Evolutionary conservation across 2,797 vertebrate genomes (phyloP).

Genomic region (Cyclopterus lumpus): DNA sequence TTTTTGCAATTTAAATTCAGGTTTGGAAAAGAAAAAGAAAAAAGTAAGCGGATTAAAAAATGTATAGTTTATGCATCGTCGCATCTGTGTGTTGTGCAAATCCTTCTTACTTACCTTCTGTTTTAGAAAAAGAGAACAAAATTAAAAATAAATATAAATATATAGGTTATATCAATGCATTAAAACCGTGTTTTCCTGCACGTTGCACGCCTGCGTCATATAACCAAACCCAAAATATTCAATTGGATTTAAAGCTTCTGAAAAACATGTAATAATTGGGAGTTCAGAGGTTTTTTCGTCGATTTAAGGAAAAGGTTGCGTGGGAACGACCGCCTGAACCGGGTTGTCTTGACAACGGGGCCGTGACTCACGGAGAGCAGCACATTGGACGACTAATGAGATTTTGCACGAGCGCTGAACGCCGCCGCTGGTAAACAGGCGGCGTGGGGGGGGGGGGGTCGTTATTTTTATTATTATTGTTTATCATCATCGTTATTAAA

Average conservation of each 20-base stretch:
- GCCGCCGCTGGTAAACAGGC: constrained; percentile 50
- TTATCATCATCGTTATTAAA: neutral
- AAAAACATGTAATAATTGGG: neutral
- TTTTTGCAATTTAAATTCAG: neutral
- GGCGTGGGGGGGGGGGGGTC: neutral
- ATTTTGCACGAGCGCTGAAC: constrained; percentile 73
- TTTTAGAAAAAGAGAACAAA: neutral
- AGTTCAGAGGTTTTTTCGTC: constrained; percentile 9
- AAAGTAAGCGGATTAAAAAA: constrained; percentile 4
- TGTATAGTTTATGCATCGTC: neutral
- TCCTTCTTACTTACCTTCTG: neutral
- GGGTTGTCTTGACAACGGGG: constrained; percentile 83
- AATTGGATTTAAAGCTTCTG: neutral
- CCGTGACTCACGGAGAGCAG: constrained; percentile 76
- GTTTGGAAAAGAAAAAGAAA: neutral
- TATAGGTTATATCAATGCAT: neutral
- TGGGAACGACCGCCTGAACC: constrained; percentile 47
- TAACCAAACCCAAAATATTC: neutral
- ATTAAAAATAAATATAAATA: too few species aligned
- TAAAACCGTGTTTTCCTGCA: neutral
- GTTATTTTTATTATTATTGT: neutral
- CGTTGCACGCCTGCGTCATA: neutral
- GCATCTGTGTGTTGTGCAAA: neutral
- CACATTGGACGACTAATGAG: constrained; percentile 81
- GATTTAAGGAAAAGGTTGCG: constrained; percentile 26